Percentiles rank a stretch among this genome's conserved stretches.
These are phyloP conservation scores for Aplochiton taeniatus DNA, from an alignment of 2,797 vertebrate species.

Conservation along the genomic window DNA sequence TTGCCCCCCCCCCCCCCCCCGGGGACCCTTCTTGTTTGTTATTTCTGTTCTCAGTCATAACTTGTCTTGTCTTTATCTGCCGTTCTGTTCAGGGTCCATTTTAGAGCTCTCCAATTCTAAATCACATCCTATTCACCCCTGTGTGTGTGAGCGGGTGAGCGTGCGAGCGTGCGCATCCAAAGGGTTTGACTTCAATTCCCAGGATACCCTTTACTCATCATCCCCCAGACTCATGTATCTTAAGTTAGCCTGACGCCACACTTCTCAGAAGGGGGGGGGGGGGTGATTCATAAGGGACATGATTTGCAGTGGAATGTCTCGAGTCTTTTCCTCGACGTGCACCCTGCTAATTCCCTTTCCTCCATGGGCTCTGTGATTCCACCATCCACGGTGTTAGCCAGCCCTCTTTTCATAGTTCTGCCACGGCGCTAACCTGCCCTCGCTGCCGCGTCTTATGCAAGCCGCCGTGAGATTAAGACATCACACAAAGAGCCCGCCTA, in stretches of 20 bases:
- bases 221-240: neutral
- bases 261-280: constrained; percentile 1
- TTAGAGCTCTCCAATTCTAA: constrained; percentile 5
- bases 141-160: neutral
- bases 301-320: neutral
- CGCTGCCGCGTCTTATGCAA: neutral
- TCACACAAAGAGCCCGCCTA: neutral
- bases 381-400: too few relatives aligned
- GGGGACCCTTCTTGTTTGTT: neutral
- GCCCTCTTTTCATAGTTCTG: neutral
- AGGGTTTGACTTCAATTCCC: neutral
- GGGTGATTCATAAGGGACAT: neutral
- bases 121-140: constrained; percentile 10
- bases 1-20: neutral
- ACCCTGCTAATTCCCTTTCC: too few relatives aligned
- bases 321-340: too few relatives aligned
- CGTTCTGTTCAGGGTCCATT: neutral
- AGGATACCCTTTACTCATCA: neutral
- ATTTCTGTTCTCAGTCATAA: constrained; percentile 11
- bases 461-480: neutral
- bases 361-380: too few relatives aligned
- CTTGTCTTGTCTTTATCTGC: constrained; percentile 15
- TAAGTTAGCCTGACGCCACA: constrained; percentile 7
- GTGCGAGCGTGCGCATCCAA: neutral
- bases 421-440: neutral